Evolutionary conservation across 2,113 vertebrate species (phyloP), one percentile per base, ranked within the genome.

Genomic region (Columbina picui): DNA sequence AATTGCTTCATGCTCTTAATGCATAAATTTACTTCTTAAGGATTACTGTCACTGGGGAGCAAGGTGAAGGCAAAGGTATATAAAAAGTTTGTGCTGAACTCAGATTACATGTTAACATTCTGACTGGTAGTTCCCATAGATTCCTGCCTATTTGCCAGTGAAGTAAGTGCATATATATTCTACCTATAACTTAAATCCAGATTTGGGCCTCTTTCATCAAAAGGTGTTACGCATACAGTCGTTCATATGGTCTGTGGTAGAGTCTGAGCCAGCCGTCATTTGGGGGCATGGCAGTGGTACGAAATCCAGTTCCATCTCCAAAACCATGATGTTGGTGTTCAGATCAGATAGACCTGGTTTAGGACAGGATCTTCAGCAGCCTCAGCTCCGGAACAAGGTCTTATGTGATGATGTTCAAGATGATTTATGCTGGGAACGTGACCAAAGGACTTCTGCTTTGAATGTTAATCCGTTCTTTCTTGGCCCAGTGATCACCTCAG

Each of bases 151-250:
- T 61, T 76, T 78, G 7, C 3, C 12, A 45, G 26, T 56, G 49
- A 45, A 74, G 1, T 8, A 61, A 50, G 26, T 36, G 18, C 25
- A 17, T 6, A 30, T 21, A 41, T n/a, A 39, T 45, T 61, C 30
- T 68, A 25, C 13, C 29, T 25, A 6, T n/a, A 69, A 27, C 3
- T 34, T 53, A 18, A 77, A 77, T 53, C 4, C 39, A 53, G 14
- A 34, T 26, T 32, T 61, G 23, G 7, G 6, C 3, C 20, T 34
- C 7, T 74, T 74, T 70, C 4, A 39, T 78, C 7, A 39, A 55
- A 67, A 69, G 7, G 2, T 49, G 2, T 36, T 61, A 9, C 9
- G 21, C 2, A 7, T 20, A 2, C 0, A 0, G 25, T 13, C 5
- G 45, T 53, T 84, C 23, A 13, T 17, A 23, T 4, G 3, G 2